phyloP scores from a whole-genome alignment of 2,888 invertebrate genomes.

The Hedya salicella region DNA sequence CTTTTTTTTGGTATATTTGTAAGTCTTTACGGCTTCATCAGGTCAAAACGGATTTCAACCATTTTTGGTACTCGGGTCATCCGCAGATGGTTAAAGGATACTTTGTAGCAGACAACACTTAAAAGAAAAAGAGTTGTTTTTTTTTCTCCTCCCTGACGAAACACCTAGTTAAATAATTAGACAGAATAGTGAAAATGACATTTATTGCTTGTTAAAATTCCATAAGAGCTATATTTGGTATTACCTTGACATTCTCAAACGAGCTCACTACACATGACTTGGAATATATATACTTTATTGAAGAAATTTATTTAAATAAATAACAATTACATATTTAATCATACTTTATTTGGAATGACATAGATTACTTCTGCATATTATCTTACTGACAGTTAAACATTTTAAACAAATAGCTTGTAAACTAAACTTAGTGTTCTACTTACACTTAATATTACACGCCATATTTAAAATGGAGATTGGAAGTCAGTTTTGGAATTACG shows the following conservation, averaged over 20 bases:
- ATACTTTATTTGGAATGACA: neutral
- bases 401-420: neutral
- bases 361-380: neutral
- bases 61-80: too few species aligned
- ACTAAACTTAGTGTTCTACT: neutral
- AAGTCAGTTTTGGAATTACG: neutral
- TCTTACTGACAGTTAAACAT: neutral
- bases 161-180: too few species aligned
- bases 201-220: conserved; percentile 22
- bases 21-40: too few species aligned
- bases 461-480: conserved; percentile 1
- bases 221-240: conserved; percentile 10
- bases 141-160: too few species aligned
- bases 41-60: too few species aligned
- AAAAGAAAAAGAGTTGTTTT: too few species aligned
- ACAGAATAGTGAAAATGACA: conserved; percentile 2
- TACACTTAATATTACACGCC: neutral
- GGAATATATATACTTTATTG: too few species aligned
- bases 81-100: too few species aligned
- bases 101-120: too few species aligned
- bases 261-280: conserved; percentile 13
- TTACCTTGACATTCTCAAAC: neutral
- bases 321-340: too few species aligned
- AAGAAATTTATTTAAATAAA: too few species aligned
- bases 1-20: too few species aligned